Evolutionary conservation across 2,113 vertebrate species (phyloP).

Genomic region (Brienomyrus longianalis): DNA sequence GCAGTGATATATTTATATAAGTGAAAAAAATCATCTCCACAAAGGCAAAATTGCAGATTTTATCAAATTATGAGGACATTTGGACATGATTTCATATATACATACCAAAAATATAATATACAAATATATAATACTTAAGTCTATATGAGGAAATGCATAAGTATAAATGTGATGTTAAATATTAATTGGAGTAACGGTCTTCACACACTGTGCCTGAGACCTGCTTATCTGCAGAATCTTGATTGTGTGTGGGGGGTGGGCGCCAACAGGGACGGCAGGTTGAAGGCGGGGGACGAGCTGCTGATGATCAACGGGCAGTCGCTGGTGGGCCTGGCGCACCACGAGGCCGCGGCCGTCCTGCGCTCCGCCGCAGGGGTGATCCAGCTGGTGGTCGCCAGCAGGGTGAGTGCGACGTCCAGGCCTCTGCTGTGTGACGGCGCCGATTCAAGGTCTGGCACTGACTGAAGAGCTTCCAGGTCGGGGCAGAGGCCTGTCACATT

Average conservation of each 20-base stretch:
- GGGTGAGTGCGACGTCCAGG: conserved; percentile 58
- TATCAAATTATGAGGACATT: too few relatives aligned
- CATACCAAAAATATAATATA: too few relatives aligned
- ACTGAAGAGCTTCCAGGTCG: background rate
- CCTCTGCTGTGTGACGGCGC: background rate
- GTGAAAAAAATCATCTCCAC: background rate
- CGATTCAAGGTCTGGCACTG: background rate
- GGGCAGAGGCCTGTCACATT: background rate
- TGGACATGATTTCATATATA: too few relatives aligned
- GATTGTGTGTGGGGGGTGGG: background rate
- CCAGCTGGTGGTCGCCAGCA: conserved; percentile 85
- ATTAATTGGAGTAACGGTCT: background rate
- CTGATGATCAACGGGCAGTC: conserved; percentile 92
- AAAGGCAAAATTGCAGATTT: too few relatives aligned
- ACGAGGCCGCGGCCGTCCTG: conserved; percentile 82
- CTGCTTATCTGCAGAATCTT: background rate
- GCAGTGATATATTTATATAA: background rate
- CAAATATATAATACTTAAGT: too few relatives aligned
- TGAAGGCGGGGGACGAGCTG: conserved; percentile 80
- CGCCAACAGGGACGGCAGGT: conserved; percentile 76
- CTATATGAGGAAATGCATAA: background rate
- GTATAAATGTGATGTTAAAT: background rate
- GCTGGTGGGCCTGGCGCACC: conserved; percentile 86
- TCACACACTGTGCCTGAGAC: background rate
- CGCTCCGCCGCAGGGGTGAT: conserved; percentile 77